Conservation (phyloP, 2,113 vertebrate species). For the Silurus asotus region DNA sequence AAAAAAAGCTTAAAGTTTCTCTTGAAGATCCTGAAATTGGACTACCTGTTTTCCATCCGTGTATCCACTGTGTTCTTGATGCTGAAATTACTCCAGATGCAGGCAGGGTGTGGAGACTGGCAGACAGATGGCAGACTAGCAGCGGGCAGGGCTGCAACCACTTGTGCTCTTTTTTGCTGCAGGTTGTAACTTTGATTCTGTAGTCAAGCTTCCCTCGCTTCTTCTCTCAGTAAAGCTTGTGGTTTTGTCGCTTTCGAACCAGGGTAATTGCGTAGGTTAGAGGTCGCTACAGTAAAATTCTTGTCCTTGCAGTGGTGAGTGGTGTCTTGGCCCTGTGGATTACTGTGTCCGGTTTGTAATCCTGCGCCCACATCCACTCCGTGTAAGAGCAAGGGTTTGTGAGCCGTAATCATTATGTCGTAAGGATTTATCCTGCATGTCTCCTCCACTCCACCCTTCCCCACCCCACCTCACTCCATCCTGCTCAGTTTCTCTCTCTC, state of each 20-base stretch:
- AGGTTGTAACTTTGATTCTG: not conserved
- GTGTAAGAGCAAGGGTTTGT: conserved; percentile 74
- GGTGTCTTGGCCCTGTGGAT: conserved; percentile 37
- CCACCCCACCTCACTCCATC: not conserved
- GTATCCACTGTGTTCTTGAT: not conserved
- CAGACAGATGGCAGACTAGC: conserved; percentile 31
- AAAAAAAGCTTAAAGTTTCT: not conserved
- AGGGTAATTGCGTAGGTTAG: not conserved
- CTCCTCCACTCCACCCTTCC: conserved; percentile 34
- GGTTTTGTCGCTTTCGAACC: not conserved
- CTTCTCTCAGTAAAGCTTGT: not conserved
- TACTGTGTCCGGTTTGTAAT: conserved; percentile 63
- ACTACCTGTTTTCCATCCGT: not conserved
- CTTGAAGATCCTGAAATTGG: not conserved
- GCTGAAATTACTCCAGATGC: conserved; percentile 26
- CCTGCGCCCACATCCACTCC: conserved; percentile 65
- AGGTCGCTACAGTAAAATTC: not conserved
- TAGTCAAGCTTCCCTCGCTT: not conserved
- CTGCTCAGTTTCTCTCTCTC: conserved; percentile 24
- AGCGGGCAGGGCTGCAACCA: not conserved
- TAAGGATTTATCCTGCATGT: conserved; percentile 62
- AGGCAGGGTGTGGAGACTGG: conserved; percentile 1
- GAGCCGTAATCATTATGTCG: conserved; percentile 76
- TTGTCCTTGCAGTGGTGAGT: conserved; percentile 28
- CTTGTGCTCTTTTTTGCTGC: conserved; percentile 18